These are phyloP conservation scores for Bufo bufo DNA, from an alignment of 2,113 vertebrate species.

Conservation along the genomic window DNA sequence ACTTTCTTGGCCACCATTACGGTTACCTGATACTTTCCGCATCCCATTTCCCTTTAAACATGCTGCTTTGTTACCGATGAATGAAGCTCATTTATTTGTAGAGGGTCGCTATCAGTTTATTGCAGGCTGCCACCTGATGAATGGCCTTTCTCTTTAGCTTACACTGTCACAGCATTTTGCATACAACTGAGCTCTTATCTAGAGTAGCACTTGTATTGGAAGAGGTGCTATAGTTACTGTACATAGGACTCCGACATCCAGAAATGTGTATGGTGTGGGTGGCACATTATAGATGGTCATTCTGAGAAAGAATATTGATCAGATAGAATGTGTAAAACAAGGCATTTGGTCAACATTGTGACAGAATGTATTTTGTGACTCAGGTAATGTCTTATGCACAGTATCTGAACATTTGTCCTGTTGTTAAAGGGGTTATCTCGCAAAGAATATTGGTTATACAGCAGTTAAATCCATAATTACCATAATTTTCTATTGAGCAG, in stretches of 20 bases:
- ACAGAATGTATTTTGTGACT: too few relatives aligned
- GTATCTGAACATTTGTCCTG: too few relatives aligned
- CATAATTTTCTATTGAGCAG: too few relatives aligned
- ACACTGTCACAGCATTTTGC: not conserved
- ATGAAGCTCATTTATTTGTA: not conserved
- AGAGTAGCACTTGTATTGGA: not conserved
- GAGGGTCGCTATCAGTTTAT: not conserved
- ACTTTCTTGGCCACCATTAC: not conserved
- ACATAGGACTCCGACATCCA: not conserved
- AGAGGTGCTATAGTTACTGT: not conserved
- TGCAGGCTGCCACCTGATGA: not conserved
- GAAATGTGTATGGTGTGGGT: not conserved
- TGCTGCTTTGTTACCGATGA: not conserved
- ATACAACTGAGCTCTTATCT: not conserved
- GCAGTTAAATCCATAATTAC: too few relatives aligned
- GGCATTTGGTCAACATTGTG: too few relatives aligned
- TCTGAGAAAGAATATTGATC: not conserved
- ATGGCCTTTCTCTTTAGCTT: not conserved
- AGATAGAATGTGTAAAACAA: not conserved
- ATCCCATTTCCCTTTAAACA: not conserved
- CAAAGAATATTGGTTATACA: too few relatives aligned
- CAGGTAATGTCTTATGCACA: too few relatives aligned
- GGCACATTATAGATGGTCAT: not conserved
- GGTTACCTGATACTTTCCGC: slow-evolving; percentile 10
- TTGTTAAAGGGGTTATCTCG: too few relatives aligned